phyloP scores from a whole-genome alignment of 2,113 vertebrate species.

The Periophthalmus modestus region DNA sequence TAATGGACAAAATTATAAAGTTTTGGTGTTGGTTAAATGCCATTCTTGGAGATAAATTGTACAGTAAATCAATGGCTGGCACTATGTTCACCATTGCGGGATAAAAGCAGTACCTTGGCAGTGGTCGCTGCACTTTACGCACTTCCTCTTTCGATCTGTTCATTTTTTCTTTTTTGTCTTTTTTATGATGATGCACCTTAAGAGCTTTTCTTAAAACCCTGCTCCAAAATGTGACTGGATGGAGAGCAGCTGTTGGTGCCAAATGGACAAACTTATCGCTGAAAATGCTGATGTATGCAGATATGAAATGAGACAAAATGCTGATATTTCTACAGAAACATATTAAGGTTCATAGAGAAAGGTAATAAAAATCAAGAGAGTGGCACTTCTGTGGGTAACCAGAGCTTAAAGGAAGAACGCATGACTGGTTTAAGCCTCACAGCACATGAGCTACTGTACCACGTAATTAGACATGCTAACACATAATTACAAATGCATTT shows the following conservation, averaged over 20 bases:
- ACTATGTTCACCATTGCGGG: background rate
- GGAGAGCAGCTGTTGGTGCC: background rate
- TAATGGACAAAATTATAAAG: background rate
- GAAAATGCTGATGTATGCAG: background rate
- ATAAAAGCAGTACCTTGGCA: constrained; percentile 1
- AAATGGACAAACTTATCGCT: background rate
- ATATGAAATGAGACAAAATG: no score
- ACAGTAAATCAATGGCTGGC: background rate
- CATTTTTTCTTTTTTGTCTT: background rate
- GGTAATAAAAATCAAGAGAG: background rate
- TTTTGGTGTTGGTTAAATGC: background rate
- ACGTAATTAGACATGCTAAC: background rate
- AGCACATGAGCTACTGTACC: background rate
- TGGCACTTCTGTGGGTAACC: background rate
- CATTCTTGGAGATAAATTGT: background rate
- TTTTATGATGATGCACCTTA: background rate
- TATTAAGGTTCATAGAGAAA: background rate
- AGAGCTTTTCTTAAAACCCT: background rate
- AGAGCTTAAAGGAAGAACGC: background rate
- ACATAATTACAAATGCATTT: background rate
- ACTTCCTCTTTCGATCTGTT: background rate
- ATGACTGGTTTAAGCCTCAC: background rate
- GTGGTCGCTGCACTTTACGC: background rate
- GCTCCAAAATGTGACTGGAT: background rate
- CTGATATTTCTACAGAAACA: background rate